Evolutionary conservation across 2,113 vertebrate genomes (phyloP).

Genomic region (Centropristis striata): DNA sequence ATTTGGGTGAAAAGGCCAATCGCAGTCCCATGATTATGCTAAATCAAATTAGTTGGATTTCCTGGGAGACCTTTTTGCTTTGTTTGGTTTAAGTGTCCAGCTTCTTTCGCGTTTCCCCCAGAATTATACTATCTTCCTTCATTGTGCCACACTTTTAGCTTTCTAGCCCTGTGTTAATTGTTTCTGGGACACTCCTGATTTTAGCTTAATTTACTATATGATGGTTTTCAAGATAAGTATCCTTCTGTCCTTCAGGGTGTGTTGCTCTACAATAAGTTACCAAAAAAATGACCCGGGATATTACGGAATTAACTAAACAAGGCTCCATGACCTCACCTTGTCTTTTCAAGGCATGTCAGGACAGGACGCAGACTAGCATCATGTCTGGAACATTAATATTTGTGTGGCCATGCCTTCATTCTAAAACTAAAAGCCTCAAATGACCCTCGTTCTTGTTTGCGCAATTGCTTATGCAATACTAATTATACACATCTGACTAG

Average conservation of each 20-base stretch:
- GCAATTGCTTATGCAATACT: constrained; percentile 57
- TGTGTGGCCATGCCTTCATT: background rate
- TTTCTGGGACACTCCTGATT: background rate
- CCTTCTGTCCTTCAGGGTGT: background rate
- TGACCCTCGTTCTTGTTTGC: constrained; percentile 59
- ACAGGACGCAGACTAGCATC: background rate
- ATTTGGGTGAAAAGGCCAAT: background rate
- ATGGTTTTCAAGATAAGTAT: background rate
- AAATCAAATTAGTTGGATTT: constrained; percentile 26
- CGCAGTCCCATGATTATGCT: constrained; percentile 1
- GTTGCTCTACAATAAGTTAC: background rate
- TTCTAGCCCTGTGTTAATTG: background rate
- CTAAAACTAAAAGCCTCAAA: constrained; percentile 47
- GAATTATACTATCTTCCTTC: background rate
- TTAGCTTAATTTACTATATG: background rate
- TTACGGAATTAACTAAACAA: background rate
- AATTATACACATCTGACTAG: constrained; percentile 77
- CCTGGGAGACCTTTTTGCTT: background rate
- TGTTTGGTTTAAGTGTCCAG: background rate
- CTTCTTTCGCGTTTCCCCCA: background rate
- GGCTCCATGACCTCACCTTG: background rate
- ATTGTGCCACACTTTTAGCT: background rate
- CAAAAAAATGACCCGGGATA: background rate
- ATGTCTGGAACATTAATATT: constrained; percentile 25
- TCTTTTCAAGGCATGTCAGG: background rate